Evolutionary conservation across 2,888 invertebrate species (phyloP).

Genomic region (Oeneis ivallda): DNA sequence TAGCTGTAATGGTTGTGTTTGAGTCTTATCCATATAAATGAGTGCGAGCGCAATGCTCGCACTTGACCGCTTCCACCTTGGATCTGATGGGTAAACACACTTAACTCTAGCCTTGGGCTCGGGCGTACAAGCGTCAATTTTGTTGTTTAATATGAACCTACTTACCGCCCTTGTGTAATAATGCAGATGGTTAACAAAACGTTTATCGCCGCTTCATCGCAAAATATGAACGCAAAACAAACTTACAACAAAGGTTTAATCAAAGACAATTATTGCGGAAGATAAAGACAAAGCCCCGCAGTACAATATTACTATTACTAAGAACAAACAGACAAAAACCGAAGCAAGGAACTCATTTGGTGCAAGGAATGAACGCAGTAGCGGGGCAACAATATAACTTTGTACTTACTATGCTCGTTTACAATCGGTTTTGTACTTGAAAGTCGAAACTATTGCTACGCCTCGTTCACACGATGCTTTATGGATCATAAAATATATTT

Average conservation of each 20-base stretch:
- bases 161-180: no score
- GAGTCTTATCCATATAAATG: no score
- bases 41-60: no score
- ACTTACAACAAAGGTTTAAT: constrained; percentile 29
- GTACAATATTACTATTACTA: constrained; percentile 26
- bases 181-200: not conserved
- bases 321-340: constrained; percentile 32
- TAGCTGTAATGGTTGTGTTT: no score
- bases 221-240: constrained; percentile 10
- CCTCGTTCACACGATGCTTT: not conserved
- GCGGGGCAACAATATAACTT: constrained; percentile 55
- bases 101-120: no score
- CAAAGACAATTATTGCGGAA: constrained; percentile 25
- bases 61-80: no score
- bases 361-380: constrained; percentile 52
- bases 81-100: no score
- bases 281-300: constrained; percentile 27
- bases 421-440: constrained; percentile 8
- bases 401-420: constrained; percentile 49
- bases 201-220: constrained; percentile 12
- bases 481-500: no score
- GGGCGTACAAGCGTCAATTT: no score
- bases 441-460: not conserved
- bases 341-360: constrained; percentile 51
- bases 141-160: no score